Percentiles rank a stretch among this genome's conserved stretches.
Conservation (phyloP, 2,888 invertebrate species). For the Mycogona germanica region DNA sequence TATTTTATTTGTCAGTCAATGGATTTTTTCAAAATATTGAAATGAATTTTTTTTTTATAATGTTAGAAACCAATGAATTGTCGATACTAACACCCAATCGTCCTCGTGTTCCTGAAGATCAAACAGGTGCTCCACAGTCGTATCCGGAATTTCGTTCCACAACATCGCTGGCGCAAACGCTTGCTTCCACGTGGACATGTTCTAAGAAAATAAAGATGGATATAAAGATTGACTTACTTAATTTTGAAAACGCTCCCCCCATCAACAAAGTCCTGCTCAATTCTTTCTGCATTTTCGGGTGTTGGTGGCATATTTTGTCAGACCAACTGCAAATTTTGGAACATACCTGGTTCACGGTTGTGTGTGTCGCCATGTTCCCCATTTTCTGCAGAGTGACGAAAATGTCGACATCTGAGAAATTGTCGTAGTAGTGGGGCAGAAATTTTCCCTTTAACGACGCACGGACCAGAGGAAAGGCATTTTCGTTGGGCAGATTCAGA, state of each 20-base stretch:
- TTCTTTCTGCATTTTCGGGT: too few relatives aligned
- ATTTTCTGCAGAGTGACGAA: slow-evolving; percentile 10
- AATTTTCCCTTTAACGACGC: slow-evolving; percentile 10
- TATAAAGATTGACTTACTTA: too few relatives aligned
- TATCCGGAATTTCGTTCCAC: slow-evolving; percentile 11
- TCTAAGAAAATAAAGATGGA: slow-evolving; percentile 1
- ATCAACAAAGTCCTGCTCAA: too few relatives aligned
- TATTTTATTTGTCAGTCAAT: too few relatives aligned
- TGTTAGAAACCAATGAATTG: not conserved
- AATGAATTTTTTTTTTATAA: not conserved
- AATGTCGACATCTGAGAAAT: slow-evolving; percentile 8
- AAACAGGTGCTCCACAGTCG: slow-evolving; percentile 11
- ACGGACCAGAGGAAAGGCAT: slow-evolving; percentile 5
- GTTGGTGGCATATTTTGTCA: too few relatives aligned
- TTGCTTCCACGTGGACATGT: slow-evolving; percentile 11
- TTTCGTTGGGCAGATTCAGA: slow-evolving; percentile 5
- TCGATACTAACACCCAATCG: slow-evolving; percentile 10
- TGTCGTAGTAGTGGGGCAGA: slow-evolving; percentile 6
- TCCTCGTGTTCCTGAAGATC: slow-evolving; percentile 11
- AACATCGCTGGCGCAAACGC: slow-evolving; percentile 9
- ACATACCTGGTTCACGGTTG: not conserved
- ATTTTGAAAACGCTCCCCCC: too few relatives aligned
- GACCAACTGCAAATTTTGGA: too few relatives aligned
- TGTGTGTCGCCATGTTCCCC: not conserved
- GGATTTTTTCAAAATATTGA: not conserved